Percentiles rank a stretch among this genome's conserved stretches.
phyloP scores from a whole-genome alignment of 2,888 invertebrate genomes.

The Ormyrus labotus region DNA sequence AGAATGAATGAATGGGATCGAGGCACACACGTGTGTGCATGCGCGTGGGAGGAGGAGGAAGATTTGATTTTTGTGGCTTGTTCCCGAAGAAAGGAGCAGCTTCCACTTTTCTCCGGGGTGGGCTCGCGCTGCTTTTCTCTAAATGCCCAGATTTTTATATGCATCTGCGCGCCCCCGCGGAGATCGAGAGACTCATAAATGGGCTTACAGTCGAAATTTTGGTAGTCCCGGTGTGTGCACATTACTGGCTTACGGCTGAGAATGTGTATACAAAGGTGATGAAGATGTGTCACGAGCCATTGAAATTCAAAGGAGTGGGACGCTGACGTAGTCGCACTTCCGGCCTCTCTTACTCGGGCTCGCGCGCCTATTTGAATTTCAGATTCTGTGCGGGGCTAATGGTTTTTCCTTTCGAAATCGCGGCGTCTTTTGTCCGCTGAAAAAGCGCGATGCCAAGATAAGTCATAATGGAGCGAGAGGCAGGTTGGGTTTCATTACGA shows the following conservation, averaged over 20 bases:
- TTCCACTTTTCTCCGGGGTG: constrained; percentile 30
- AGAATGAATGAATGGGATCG: constrained; percentile 5
- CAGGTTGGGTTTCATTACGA: constrained; percentile 46
- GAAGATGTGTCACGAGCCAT: constrained; percentile 45
- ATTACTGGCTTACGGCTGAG: background rate
- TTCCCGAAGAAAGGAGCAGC: constrained; percentile 30
- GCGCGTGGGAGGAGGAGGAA: constrained; percentile 31
- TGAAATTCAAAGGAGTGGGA: constrained; percentile 24
- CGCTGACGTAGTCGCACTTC: constrained; percentile 21
- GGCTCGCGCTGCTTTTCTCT: constrained; percentile 22
- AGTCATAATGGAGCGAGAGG: constrained; percentile 5
- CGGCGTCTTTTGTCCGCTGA: background rate
- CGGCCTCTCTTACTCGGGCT: background rate
- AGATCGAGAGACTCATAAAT: constrained; percentile 12
- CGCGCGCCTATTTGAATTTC: constrained; percentile 35
- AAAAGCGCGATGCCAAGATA: constrained; percentile 12
- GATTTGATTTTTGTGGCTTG: constrained; percentile 52
- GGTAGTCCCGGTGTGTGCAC: background rate
- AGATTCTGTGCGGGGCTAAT: constrained; percentile 26
- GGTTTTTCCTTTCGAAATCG: constrained; percentile 31
- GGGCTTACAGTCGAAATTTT: constrained; percentile 32
- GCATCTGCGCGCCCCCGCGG: background rate
- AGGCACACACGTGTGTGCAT: background rate
- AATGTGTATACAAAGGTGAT: constrained; percentile 25
- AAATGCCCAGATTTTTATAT: background rate